A percentile compares a stretch with the other conserved stretches of the same genome.
phyloP scores from a whole-genome alignment of 1,140 invertebrate genomes.

The Sweltsa coloradensis region DNA sequence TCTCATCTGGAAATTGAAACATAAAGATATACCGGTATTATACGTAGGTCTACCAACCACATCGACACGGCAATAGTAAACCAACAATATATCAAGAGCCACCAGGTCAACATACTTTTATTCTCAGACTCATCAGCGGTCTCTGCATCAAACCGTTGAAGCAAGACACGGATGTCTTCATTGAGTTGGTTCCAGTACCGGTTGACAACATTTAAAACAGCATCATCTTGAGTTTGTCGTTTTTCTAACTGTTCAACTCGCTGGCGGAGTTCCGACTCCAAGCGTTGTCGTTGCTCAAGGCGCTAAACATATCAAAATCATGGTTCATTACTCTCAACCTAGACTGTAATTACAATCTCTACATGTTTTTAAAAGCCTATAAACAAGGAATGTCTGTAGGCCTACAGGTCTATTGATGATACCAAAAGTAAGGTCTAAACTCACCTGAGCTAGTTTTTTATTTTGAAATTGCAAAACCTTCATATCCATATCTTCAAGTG shows the following conservation, averaged over 20 bases:
- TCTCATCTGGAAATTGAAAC: slow-evolving; percentile 69
- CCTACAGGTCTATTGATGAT: no score
- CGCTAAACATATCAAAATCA: no score
- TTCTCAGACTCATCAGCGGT: slow-evolving; percentile 93
- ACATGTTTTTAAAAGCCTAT: no score
- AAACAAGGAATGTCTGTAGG: no score
- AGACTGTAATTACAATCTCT: no score
- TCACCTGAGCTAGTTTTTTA: slow-evolving; percentile 85
- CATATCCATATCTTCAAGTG: slow-evolving; percentile 93
- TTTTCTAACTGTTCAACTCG: slow-evolving; percentile 95
- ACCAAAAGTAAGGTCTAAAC: slow-evolving; percentile 1
- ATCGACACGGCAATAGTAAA: no score
- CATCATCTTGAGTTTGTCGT: slow-evolving; percentile 93
- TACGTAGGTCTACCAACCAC: no score
- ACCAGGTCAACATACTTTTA: slow-evolving; percentile 59
- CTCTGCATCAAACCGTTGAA: slow-evolving; percentile 95
- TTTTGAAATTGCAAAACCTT: slow-evolving; percentile 96
- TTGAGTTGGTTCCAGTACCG: slow-evolving; percentile 96
- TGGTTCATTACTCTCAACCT: no score
- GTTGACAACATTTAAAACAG: slow-evolving; percentile 94
- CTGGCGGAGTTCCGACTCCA: slow-evolving; percentile 78
- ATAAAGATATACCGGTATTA: no score
- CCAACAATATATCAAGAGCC: no score
- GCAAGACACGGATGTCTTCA: slow-evolving; percentile 87
- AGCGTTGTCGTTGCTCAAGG: slow-evolving; percentile 78